phyloP scores from a whole-genome alignment of 2,888 invertebrate species.

The Papilio elwesi region DNA sequence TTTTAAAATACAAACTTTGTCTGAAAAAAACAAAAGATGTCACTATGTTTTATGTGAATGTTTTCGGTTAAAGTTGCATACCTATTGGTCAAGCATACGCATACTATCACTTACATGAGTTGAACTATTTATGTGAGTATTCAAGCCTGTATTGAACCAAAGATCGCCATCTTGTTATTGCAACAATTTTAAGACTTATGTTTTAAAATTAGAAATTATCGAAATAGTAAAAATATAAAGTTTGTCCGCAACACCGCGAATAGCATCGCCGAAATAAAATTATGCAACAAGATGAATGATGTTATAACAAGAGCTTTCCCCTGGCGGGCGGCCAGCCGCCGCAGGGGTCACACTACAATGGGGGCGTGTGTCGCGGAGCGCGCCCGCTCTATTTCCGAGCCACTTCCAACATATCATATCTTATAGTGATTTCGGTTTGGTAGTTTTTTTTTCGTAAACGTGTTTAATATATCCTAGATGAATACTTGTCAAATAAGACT shows the following conservation, averaged over 20 bases:
- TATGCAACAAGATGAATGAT: constrained; percentile 41
- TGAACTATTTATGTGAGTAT: too few relatives aligned
- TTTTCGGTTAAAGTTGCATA: too few relatives aligned
- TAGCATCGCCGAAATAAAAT: constrained; percentile 39
- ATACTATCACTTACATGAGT: too few relatives aligned
- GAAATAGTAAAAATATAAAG: constrained; percentile 6
- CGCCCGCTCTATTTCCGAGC: not conserved
- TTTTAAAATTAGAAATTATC: not conserved
- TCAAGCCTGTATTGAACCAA: too few relatives aligned
- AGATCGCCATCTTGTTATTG: not conserved
- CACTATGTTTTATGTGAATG: too few relatives aligned
- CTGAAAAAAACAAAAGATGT: too few relatives aligned
- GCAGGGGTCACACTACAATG: constrained; percentile 32
- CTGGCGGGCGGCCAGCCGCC: constrained; percentile 42
- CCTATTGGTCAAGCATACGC: too few relatives aligned
- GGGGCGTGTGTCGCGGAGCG: constrained; percentile 39
- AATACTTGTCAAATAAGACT: too few relatives aligned
- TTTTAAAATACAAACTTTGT: too few relatives aligned
- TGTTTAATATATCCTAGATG: too few relatives aligned
- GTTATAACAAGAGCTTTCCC: constrained; percentile 41
- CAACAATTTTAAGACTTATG: not conserved
- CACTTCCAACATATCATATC: constrained; percentile 4
- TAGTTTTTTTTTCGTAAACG: too few relatives aligned
- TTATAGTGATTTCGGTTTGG: constrained; percentile 1
- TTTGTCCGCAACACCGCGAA: constrained; percentile 22